These are phyloP conservation scores for Podocnemis expansa DNA, from an alignment of 2,113 vertebrate species.

Conservation along the genomic window DNA sequence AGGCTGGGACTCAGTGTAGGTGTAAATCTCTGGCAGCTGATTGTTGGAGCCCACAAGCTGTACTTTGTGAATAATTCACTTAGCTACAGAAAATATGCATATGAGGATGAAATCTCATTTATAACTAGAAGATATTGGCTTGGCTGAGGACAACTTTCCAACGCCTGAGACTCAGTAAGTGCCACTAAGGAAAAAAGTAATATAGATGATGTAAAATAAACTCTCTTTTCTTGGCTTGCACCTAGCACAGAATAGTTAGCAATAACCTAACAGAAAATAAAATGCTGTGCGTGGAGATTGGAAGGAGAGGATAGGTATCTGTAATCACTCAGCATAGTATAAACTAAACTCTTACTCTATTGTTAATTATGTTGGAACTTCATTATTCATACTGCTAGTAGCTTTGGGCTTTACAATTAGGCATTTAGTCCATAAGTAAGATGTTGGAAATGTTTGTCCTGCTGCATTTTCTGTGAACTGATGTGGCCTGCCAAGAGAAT, in stretches of 20 bases:
- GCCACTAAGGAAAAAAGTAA: constrained; percentile 50
- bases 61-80: constrained; percentile 83
- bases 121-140: constrained; percentile 75
- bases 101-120: constrained; percentile 78
- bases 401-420: neutral
- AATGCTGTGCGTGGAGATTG: neutral
- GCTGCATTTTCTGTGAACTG: neutral
- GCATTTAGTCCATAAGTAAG: neutral
- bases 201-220: constrained; percentile 34
- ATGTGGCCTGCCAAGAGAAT: neutral
- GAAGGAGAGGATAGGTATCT: neutral
- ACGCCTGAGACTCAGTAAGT: constrained; percentile 70
- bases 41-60: constrained; percentile 74
- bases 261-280: constrained; percentile 20
- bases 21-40: constrained; percentile 77
- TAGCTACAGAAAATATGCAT: constrained; percentile 79
- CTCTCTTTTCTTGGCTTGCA: constrained; percentile 22
- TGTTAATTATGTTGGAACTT: neutral
- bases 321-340: neutral
- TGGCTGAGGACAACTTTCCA: constrained; percentile 70
- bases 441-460: neutral
- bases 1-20: constrained; percentile 53
- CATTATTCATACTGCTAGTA: neutral
- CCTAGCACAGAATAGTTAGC: constrained; percentile 13
- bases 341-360: neutral